A percentile compares a stretch with the other conserved stretches of the same genome.
These are phyloP conservation scores for Antechinus flavipes DNA, from an alignment of 2,113 vertebrate species.

Conservation along the genomic window DNA sequence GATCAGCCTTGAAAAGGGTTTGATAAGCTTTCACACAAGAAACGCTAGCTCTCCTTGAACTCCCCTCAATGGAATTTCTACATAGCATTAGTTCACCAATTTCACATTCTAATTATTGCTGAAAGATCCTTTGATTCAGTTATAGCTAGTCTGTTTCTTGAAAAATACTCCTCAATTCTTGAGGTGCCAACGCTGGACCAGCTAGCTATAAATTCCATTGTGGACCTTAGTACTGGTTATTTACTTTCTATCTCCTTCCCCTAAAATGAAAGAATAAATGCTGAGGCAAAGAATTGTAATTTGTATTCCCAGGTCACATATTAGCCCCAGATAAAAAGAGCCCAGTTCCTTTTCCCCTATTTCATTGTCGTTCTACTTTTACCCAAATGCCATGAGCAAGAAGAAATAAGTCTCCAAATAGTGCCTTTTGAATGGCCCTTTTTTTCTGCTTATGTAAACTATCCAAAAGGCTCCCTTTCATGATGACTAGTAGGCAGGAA, in stretches of 20 bases:
- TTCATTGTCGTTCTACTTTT: neutral
- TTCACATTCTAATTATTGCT: neutral
- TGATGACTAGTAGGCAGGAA: neutral
- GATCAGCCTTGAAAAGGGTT: neutral
- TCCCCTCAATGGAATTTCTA: neutral
- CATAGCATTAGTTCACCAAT: neutral
- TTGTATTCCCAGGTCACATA: neutral
- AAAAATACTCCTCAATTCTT: neutral
- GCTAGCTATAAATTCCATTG: neutral
- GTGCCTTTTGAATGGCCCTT: neutral
- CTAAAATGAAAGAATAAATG: neutral
- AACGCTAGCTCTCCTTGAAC: too few relatives aligned
- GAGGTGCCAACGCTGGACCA: neutral
- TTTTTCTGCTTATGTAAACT: neutral
- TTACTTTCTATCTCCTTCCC: neutral
- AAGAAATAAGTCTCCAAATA: neutral
- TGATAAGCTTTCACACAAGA: neutral
- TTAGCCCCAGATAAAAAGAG: too few relatives aligned
- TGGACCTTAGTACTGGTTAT: neutral
- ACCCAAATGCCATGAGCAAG: neutral
- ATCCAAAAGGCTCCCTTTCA: neutral
- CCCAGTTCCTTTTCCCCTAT: neutral
- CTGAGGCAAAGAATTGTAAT: neutral
- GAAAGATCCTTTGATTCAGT: neutral
- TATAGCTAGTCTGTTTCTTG: neutral